Base-by-base conservation (phyloP, 2,888 invertebrate species). In the Pterostichus niger region DNA sequence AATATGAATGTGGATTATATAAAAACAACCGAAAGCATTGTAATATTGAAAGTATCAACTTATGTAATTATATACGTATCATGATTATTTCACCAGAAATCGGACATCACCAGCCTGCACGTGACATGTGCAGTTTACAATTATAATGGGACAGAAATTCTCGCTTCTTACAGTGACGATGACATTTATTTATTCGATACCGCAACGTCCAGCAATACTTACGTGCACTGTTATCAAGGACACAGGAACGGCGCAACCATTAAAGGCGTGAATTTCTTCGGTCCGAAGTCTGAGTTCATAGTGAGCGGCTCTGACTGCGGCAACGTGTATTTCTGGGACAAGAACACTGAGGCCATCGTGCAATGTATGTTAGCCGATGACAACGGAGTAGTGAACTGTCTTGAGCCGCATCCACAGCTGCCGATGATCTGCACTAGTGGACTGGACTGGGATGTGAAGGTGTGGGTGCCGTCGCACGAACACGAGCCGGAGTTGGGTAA, bases 281-380 rank as follows among this genome's bases (percentile, higher is more conserved):
- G 99, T 0, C 96, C 97, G 0, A 93, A 93, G 86, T 97, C 97
- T 85, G 96, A 99, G 89, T 99, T 94, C 88, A 91, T 99, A 1
- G 94, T 98, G 9, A 98, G 98, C 59, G 99, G 99, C 0, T 98
- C 97, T 1, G 98, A 99, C 89, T 98, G 98, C 90, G 96, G 97
- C 6, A 93, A 98, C 88, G 93, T 93, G 87, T 96, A 94, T 88
- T 93, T 98, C 80, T 99, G 99, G 98, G 97, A 98, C 87, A 96
- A 95, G 89, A 92, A 95, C 77, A 93, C 95, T 0, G 97, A 97
- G 89, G 92, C 96, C 0, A 95, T 99, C 84, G 95, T 98, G n/a
- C 96, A 98, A 88, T 97, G 95, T 92, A 92, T 96, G 91, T 91
- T 93, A 84, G 98, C 95, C 0, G 97, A 98, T 89, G 92, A 92